A percentile compares a stretch with the other conserved stretches of the same genome.
These are phyloP conservation scores for Lophius piscatorius DNA, from an alignment of 2,113 vertebrate species.

Conservation along the genomic window DNA sequence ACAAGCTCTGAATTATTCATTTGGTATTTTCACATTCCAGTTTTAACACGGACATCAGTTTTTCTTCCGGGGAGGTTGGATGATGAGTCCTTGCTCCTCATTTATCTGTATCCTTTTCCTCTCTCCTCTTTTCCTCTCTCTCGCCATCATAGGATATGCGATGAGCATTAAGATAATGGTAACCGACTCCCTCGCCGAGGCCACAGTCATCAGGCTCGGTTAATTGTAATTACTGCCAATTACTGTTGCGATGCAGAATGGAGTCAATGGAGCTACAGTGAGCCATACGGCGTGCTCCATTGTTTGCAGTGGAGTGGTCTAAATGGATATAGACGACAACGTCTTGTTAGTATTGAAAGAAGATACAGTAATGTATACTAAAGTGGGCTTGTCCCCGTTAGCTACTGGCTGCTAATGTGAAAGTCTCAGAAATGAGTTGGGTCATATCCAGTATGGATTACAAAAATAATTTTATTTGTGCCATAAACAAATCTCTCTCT, in stretches of 20 bases:
- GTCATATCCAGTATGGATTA: slow-evolving; percentile 15
- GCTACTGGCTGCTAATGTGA: slow-evolving; percentile 26
- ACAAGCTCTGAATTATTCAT: slow-evolving; percentile 70
- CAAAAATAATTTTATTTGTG: slow-evolving; percentile 12
- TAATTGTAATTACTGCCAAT: slow-evolving; percentile 62
- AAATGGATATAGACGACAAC: slow-evolving; percentile 28
- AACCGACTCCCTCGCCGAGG: slow-evolving; percentile 39
- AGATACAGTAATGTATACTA: slow-evolving; percentile 17
- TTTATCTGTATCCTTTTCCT: background rate
- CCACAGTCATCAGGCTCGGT: slow-evolving; percentile 56
- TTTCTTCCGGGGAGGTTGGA: slow-evolving; percentile 7
- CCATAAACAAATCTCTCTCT: slow-evolving; percentile 17
- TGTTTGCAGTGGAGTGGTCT: slow-evolving; percentile 1
- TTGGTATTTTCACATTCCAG: slow-evolving; percentile 44
- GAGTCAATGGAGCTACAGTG: slow-evolving; percentile 36
- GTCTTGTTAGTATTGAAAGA: slow-evolving; percentile 14
- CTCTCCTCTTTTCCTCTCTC: background rate
- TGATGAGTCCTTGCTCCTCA: slow-evolving; percentile 4
- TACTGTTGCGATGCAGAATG: slow-evolving; percentile 43
- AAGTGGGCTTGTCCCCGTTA: slow-evolving; percentile 9
- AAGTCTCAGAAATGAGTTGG: background rate
- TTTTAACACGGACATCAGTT: slow-evolving; percentile 50
- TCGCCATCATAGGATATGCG: slow-evolving; percentile 12
- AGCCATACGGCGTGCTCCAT: background rate
- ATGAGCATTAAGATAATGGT: slow-evolving; percentile 41